These are phyloP conservation scores for Salvelinus fontinalis DNA, from an alignment of 2,113 vertebrate species.

Conservation along the genomic window DNA sequence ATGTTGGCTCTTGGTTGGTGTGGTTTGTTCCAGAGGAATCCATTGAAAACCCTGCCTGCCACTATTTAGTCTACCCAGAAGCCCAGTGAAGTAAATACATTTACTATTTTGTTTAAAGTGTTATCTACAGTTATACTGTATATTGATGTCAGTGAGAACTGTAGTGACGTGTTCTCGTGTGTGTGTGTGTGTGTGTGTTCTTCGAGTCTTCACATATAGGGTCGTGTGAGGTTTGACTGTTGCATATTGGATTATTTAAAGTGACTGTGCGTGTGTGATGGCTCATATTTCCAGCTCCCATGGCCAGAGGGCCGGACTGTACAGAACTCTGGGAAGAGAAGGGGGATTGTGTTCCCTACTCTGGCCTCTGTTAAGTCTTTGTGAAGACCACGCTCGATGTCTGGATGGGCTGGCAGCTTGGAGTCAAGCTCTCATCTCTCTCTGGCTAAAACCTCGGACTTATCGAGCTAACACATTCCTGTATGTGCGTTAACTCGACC, in stretches of 20 bases:
- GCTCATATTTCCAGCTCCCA: slow-evolving; percentile 9
- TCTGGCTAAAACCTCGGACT: background rate
- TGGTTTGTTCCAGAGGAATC: background rate
- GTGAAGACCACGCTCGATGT: background rate
- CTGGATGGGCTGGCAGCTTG: background rate
- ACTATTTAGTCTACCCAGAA: background rate
- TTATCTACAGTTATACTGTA: background rate
- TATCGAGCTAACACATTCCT: background rate
- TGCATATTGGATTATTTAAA: slow-evolving; percentile 31
- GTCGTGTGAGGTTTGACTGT: slow-evolving; percentile 21
- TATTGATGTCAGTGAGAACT: background rate
- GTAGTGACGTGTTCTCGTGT: background rate
- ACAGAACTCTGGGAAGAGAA: background rate
- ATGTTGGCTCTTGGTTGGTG: background rate
- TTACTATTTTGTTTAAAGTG: background rate
- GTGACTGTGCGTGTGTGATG: slow-evolving; percentile 15
- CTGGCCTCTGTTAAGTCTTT: background rate
- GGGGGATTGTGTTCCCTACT: background rate
- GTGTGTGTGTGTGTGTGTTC: background rate
- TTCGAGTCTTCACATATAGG: slow-evolving; percentile 2
- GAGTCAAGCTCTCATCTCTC: background rate
- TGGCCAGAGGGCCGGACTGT: background rate
- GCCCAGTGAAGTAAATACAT: background rate
- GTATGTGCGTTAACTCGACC: background rate
- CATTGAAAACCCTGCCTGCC: slow-evolving; percentile 7